phyloP scores from a whole-genome alignment of 2,888 invertebrate genomes.

The Drosophila nr. perissopoda region DNA sequence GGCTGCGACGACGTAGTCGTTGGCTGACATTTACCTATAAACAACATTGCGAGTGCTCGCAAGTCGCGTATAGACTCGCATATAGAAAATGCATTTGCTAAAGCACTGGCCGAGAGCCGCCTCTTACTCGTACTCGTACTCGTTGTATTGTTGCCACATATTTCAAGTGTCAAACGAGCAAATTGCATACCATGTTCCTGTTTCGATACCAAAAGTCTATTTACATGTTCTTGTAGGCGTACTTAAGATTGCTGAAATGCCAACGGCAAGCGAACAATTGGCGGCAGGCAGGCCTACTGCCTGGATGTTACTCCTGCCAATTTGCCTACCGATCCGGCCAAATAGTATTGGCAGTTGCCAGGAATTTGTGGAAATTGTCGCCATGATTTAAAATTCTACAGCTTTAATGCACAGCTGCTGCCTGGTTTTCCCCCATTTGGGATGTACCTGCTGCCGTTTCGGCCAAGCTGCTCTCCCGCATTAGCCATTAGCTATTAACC shows the following conservation, averaged over 20 bases:
- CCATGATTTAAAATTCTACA: slow-evolving; percentile 77
- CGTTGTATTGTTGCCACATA: slow-evolving; percentile 78
- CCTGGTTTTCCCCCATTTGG: slow-evolving; percentile 8
- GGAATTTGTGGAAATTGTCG: slow-evolving; percentile 83
- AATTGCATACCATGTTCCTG: slow-evolving; percentile 83
- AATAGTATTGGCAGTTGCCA: slow-evolving; percentile 38
- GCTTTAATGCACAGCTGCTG: slow-evolving; percentile 47
- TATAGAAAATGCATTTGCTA: slow-evolving; percentile 63
- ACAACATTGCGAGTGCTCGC: slow-evolving; percentile 44
- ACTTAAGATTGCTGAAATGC: slow-evolving; percentile 83
- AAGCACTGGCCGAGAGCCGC: slow-evolving; percentile 20
- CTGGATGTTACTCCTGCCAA: slow-evolving; percentile 55
- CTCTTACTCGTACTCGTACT: slow-evolving; percentile 21
- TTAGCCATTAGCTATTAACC: slow-evolving; percentile 19
- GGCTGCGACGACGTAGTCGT: slow-evolving; percentile 61
- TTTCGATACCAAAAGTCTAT: slow-evolving; percentile 81
- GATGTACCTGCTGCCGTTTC: slow-evolving; percentile 59
- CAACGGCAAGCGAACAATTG: slow-evolving; percentile 63
- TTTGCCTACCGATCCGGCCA: slow-evolving; percentile 65
- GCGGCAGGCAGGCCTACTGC: slow-evolving; percentile 24
- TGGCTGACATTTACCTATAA: slow-evolving; percentile 73
- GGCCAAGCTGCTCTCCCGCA: slow-evolving; percentile 45
- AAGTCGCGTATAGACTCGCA: slow-evolving; percentile 45
- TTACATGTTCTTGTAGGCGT: slow-evolving; percentile 84
- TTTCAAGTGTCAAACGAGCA: slow-evolving; percentile 84